Base-by-base conservation (phyloP, 1,140 invertebrate genomes). In the Drosophila kanapiae region DNA sequence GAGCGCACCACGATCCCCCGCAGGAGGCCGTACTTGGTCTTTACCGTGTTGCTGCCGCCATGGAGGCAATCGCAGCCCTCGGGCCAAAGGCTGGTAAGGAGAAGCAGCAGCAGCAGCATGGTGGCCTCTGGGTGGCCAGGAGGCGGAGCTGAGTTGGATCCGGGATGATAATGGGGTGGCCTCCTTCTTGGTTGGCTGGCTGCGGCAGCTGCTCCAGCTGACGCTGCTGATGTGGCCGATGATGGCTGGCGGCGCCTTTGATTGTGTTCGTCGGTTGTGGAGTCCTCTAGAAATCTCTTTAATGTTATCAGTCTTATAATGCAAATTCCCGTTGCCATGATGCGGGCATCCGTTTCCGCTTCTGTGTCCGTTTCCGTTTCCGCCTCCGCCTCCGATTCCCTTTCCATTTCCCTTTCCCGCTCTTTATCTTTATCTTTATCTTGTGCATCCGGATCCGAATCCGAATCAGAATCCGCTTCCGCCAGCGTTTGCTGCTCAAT, bases 21-120 rank as follows among this genome's bases (percentile, higher is more conserved):
- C 71, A 98, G 93, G 31, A 95, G 95, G 27, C 97, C 98, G 94
- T 98, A 98, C 91, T 97, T 97, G 53, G 97, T 98, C 72, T 95
- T 95, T 33, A 98, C 96, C 35, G 97, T 95, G 67, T 97, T 94
- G 49, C 96, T 95, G 93, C 96, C 87, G 58, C 84, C 85, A 38
- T 92, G 91, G 54, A 92, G 87, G 62, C 87, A 91, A 40, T 91
- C 87, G 43, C 87, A 72, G 43, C 72, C 75, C 67, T 85, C 80
- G 61, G 81, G 91, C 91, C 91, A 92, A 18, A 90, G 70, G n/a
- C 87, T 72, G 60, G 79, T 77, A 49, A 92, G 75, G 43, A 92
- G 76, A 27, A 92, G 59, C 18, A 87, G 31, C 23, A 81, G 60
- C 53, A 88, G 40, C 29, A 90, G 78, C 70, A 82, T 65, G 13